Base-by-base conservation (phyloP, 2,797 vertebrate species). In the Microctenopoma steveboyesi region DNA sequence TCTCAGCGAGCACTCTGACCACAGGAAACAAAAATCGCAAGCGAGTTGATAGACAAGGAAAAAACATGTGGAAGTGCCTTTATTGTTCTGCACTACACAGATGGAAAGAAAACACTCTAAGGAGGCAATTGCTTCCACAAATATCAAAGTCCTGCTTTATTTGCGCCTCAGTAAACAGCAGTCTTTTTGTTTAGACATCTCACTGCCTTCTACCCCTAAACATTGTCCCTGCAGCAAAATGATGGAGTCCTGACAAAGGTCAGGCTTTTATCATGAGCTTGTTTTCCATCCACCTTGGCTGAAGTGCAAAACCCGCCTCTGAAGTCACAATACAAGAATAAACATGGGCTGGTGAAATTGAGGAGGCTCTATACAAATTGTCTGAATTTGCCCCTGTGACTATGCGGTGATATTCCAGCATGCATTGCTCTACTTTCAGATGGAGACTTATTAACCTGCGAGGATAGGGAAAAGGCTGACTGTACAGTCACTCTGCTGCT, bases 261-360 rank as follows among this genome's bases (percentile, higher is more conserved):
- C 84, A 88, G 86, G 65, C 82, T 86, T 86, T 89, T 81, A 88
- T 88, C 83, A 78, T 49, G 35, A 74, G 76, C 70, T 74, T 73
- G 69, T 84, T 86, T 85, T 76, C 59, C 55, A 73, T 70, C 68
- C 69, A 78, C 61, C 76, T 73, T 74, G 68, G 62, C 69, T 77
- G n/a, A 58, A 81, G 68, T 50, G n/a, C 61, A 72, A 72, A 52
- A 22, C 7, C 15, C 30, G 28, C 39, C 56, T 43, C 28, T 22
- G 22, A 39, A 72, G 59, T 59, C 39, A 50, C 45, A 62, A 62
- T 35, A 52, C 56, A 72, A 12, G 4, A 58, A 49, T 45, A 54
- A 52, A 54, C 51, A 62, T 15, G 28, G n/a, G 46, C 35, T 3
- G 18, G 15, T 59, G 46, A 56, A 49, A 43, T 25, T 75, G 53